Percentiles rank a stretch among this genome's conserved stretches.
Conservation (phyloP, 2,797 vertebrate genomes). For the Sebastes hubbsi region DNA sequence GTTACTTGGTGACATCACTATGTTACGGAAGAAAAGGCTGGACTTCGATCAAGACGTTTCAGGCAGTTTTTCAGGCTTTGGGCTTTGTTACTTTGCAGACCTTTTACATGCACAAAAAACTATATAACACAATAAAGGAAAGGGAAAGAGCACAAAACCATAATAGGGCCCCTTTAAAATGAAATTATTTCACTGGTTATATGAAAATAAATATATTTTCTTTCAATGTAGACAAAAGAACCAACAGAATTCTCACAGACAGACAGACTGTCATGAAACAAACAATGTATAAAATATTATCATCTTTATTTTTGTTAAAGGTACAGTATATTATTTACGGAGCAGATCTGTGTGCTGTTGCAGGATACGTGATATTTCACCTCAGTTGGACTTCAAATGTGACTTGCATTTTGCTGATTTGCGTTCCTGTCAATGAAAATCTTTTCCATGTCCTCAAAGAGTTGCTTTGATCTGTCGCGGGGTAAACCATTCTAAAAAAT, state of each 20-base stretch:
- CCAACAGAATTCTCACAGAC: background rate
- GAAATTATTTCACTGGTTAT: background rate
- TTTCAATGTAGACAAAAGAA: background rate
- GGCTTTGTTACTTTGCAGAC: too few species aligned
- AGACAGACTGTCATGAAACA: background rate
- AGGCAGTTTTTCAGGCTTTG: too few species aligned
- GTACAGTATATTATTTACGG: background rate
- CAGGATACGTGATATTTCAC: background rate
- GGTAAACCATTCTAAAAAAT: conserved; percentile 25
- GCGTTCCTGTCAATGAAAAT: background rate
- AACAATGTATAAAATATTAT: background rate
- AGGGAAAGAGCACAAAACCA: too few species aligned
- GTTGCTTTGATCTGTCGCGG: conserved; percentile 33
- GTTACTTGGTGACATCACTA: too few species aligned
- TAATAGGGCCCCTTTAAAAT: background rate
- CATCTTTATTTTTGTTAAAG: background rate
- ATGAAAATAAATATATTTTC: background rate
- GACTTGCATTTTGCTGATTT: background rate
- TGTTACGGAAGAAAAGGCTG: too few species aligned
- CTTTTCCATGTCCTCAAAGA: background rate
- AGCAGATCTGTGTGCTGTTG: background rate
- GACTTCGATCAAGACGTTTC: too few species aligned
- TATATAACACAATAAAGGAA: too few species aligned
- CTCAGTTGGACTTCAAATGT: background rate
- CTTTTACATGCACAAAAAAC: too few species aligned